Evolutionary conservation across 2,113 vertebrate genomes (phyloP).

Genomic region (Microcebus lehilahytsara): DNA sequence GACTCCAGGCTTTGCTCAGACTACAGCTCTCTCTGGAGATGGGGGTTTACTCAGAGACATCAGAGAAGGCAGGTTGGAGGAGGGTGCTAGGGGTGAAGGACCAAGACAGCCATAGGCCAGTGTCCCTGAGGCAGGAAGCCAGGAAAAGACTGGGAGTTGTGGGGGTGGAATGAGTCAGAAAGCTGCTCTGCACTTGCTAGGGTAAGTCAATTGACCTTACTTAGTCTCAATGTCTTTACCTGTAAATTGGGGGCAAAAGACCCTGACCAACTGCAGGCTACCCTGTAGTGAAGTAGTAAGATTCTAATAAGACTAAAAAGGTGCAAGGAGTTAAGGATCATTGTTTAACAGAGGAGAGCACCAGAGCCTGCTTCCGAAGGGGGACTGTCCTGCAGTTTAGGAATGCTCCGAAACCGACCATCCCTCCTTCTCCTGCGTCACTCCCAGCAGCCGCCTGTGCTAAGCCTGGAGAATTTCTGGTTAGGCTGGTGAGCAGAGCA

Average conservation of each 20-base stretch:
- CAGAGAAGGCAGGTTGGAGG: neutral
- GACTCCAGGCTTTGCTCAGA: neutral
- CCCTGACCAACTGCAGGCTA: neutral
- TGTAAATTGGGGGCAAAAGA: neutral
- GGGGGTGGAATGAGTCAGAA: neutral
- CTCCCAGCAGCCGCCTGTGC: neutral
- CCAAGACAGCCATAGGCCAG: neutral
- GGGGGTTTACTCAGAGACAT: neutral
- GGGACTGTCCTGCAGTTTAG: neutral
- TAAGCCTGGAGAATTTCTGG: neutral
- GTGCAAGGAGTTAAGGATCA: neutral
- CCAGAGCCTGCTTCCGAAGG: neutral
- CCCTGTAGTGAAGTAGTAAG: neutral
- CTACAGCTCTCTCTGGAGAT: neutral
- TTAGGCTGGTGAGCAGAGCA: neutral
- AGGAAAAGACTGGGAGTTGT: neutral
- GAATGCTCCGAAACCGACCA: neutral
- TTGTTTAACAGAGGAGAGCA: neutral
- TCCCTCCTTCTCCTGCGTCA: neutral
- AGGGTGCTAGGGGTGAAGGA: neutral
- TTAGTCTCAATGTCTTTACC: neutral
- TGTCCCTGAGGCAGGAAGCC: neutral
- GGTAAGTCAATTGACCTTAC: neutral
- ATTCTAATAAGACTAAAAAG: neutral
- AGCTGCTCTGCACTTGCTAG: neutral